phyloP scores from a whole-genome alignment of 2,888 invertebrate genomes.

The Andrena praecox region DNA sequence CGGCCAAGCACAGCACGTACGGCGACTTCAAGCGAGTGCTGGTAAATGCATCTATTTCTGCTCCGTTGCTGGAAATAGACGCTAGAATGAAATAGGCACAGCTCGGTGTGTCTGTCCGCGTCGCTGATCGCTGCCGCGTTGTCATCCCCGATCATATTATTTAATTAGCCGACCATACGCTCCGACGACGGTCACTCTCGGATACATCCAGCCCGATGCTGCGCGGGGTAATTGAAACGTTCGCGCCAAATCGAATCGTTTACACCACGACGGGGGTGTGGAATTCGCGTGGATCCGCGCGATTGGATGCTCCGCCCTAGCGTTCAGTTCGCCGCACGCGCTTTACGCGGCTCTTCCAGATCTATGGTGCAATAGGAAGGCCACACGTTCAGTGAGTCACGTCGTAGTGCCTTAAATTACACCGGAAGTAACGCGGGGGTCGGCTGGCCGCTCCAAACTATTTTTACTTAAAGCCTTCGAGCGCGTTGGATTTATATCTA shows the following conservation, averaged over 20 bases:
- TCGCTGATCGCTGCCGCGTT: neutral
- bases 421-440: constrained; percentile 40
- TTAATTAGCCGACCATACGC: constrained; percentile 9
- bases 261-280: neutral
- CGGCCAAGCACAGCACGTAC: constrained; percentile 48
- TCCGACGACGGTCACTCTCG: neutral
- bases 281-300: neutral
- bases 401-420: constrained; percentile 14
- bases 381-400: constrained; percentile 29
- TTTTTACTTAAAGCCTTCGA: constrained; percentile 53
- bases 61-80: constrained; percentile 69
- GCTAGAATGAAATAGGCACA: constrained; percentile 59
- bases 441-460: constrained; percentile 42
- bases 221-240: neutral
- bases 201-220: constrained; percentile 26
- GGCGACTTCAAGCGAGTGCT: constrained; percentile 55
- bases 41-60: constrained; percentile 69
- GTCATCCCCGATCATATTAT: constrained; percentile 9
- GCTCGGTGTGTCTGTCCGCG: constrained; percentile 20
- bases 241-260: neutral
- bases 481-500: constrained; percentile 23
- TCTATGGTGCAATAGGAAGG: constrained; percentile 8
- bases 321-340: neutral
- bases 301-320: no score
- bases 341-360: neutral